Percentiles rank a stretch among this genome's conserved stretches.
Evolutionary conservation across 1,140 invertebrate genomes (phyloP).

Genomic region (Cylas formicarius): DNA sequence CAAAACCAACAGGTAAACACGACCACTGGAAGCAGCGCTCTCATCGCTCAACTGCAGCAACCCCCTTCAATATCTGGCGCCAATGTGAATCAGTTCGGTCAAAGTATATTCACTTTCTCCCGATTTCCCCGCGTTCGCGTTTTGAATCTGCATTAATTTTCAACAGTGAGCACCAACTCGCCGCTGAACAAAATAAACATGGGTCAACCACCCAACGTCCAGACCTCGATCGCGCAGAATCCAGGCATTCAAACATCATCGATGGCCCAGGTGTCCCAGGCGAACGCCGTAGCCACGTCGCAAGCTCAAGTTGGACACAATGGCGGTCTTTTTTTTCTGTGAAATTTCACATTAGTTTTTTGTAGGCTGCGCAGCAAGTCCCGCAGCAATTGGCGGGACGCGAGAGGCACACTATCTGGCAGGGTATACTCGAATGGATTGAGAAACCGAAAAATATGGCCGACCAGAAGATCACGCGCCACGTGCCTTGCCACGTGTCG

Average conservation of each 20-base stretch:
- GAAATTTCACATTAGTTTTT: neutral
- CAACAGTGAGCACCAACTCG: slow-evolving; percentile 17
- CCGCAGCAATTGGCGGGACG: slow-evolving; percentile 33
- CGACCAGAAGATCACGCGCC: slow-evolving; percentile 70
- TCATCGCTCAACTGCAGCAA: slow-evolving; percentile 63
- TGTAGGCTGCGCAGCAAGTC: slow-evolving; percentile 32
- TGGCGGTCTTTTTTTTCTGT: neutral
- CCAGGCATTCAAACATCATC: slow-evolving; percentile 13
- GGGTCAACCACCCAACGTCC: slow-evolving; percentile 18
- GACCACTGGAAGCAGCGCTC: slow-evolving; percentile 46
- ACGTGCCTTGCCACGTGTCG: slow-evolving; percentile 77
- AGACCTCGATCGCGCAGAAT: slow-evolving; percentile 21
- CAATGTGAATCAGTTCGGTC: slow-evolving; percentile 43
- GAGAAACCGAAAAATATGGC: slow-evolving; percentile 71
- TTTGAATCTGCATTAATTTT: neutral
- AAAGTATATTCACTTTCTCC: slow-evolving; percentile 39
- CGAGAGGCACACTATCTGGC: slow-evolving; percentile 73
- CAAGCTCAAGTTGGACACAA: slow-evolving; percentile 21
- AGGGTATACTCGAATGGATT: slow-evolving; percentile 82
- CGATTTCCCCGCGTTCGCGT: neutral
- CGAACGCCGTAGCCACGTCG: slow-evolving; percentile 20
- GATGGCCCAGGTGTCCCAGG: slow-evolving; percentile 26
- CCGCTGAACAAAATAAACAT: slow-evolving; percentile 24
- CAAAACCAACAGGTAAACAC: slow-evolving; percentile 37
- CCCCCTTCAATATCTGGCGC: slow-evolving; percentile 50